phyloP scores from a whole-genome alignment of 2,888 invertebrate species.

The Netelia melanura region DNA sequence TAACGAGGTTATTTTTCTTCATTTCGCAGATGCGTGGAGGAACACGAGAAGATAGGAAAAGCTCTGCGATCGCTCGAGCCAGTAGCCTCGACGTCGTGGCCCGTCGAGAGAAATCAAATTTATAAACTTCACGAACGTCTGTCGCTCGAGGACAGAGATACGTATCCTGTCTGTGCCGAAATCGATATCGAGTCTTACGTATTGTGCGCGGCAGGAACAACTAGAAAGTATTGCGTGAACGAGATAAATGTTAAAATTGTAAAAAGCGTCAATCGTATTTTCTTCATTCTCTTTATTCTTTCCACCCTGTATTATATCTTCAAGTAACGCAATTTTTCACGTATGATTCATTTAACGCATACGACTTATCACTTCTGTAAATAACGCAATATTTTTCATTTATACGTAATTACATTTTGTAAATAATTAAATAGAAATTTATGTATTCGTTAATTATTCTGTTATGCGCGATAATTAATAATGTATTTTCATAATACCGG shows the following conservation, averaged over 20 bases:
- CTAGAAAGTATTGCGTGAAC: slow-evolving; percentile 77
- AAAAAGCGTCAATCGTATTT: slow-evolving; percentile 69
- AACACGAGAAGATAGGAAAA: slow-evolving; percentile 76
- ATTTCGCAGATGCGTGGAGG: slow-evolving; percentile 73
- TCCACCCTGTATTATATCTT: slow-evolving; percentile 38
- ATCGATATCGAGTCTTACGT: slow-evolving; percentile 80
- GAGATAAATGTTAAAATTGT: slow-evolving; percentile 72
- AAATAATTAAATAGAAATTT: neutral
- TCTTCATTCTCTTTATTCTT: slow-evolving; percentile 48
- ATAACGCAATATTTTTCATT: neutral
- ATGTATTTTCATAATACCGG: neutral
- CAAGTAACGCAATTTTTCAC: slow-evolving; percentile 16
- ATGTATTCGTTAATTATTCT: neutral
- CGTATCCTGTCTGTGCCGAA: slow-evolving; percentile 75
- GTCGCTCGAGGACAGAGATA: slow-evolving; percentile 74
- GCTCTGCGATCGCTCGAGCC: slow-evolving; percentile 76
- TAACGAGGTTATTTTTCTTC: slow-evolving; percentile 29
- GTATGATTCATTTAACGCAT: too few species aligned
- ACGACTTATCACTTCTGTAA: neutral
- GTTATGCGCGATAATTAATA: neutral
- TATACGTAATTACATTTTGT: neutral
- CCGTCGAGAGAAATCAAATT: slow-evolving; percentile 76
- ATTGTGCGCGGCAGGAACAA: slow-evolving; percentile 78
- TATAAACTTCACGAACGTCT: slow-evolving; percentile 73
- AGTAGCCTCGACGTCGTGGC: slow-evolving; percentile 75